These are phyloP conservation scores for Bombus impatiens DNA, from an alignment of 1,140 invertebrate species.

Conservation along the genomic window DNA sequence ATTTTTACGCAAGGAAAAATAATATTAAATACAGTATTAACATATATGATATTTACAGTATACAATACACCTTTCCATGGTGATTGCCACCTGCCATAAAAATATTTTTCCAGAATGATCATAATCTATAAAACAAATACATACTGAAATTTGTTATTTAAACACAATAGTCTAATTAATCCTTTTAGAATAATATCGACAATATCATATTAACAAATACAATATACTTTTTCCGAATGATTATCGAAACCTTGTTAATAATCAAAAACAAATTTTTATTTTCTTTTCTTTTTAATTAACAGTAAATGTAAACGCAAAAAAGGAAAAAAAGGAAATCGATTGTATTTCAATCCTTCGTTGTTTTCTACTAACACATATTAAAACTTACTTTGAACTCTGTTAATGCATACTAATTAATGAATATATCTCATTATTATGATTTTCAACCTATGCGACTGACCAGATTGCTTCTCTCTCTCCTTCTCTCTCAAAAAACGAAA, in stretches of 20 bases:
- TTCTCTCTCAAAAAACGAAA: neutral
- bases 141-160: conserved; percentile 20
- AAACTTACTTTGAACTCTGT: neutral
- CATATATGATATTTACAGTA: conserved; percentile 69
- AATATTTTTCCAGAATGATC: neutral
- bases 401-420: neutral
- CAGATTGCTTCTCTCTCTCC: conserved; percentile 58
- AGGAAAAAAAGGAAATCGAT: neutral
- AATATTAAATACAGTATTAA: conserved; percentile 73
- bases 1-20: conserved; percentile 53
- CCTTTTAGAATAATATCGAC: neutral
- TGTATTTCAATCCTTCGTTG: conserved; percentile 4
- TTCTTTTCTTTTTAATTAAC: neutral
- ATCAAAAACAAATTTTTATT: neutral
- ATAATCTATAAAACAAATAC: conserved; percentile 14
- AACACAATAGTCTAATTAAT: neutral
- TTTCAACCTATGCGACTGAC: conserved; percentile 57
- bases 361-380: conserved; percentile 4
- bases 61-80: conserved; percentile 6
- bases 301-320: conserved; percentile 4
- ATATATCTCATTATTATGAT: conserved; percentile 3
- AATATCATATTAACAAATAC: conserved; percentile 21
- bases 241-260: neutral
- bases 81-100: conserved; percentile 15
- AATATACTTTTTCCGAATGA: neutral